These are phyloP conservation scores for Spinibarbus caldwelli DNA, from an alignment of 2,797 vertebrate genomes.

Conservation along the genomic window DNA sequence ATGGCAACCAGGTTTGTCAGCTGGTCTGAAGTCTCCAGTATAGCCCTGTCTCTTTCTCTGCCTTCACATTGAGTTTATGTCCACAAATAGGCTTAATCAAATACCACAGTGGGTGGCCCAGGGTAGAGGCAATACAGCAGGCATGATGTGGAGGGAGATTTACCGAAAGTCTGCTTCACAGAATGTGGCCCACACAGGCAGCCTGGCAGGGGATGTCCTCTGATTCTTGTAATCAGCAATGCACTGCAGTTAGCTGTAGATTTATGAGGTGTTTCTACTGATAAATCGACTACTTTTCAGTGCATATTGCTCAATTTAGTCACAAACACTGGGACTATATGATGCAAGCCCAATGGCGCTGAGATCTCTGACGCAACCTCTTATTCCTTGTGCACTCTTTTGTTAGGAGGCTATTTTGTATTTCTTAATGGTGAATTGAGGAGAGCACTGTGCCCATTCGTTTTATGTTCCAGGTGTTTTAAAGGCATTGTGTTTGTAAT, in stretches of 20 bases:
- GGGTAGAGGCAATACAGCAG: conserved; percentile 8
- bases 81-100: conserved; percentile 51
- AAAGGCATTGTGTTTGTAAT: background rate
- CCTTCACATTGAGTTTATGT: conserved; percentile 35
- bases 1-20: background rate
- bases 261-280: conserved; percentile 14
- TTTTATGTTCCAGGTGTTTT: background rate
- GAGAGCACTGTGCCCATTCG: background rate
- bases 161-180: conserved; percentile 22
- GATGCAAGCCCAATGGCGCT: background rate
- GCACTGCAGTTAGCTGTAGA: background rate
- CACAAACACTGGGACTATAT: background rate
- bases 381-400: background rate
- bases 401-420: background rate
- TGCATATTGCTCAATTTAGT: background rate
- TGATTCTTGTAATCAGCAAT: conserved; percentile 21
- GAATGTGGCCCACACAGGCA: conserved; percentile 12
- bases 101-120: background rate
- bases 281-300: background rate
- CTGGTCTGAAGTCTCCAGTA: background rate
- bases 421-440: background rate
- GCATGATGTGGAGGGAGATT: background rate
- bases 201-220: conserved; percentile 24
- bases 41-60: background rate
- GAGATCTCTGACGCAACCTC: background rate